Evolutionary conservation across 2,888 invertebrate species (phyloP).

Genomic region (Lasioglossum lativentre): DNA sequence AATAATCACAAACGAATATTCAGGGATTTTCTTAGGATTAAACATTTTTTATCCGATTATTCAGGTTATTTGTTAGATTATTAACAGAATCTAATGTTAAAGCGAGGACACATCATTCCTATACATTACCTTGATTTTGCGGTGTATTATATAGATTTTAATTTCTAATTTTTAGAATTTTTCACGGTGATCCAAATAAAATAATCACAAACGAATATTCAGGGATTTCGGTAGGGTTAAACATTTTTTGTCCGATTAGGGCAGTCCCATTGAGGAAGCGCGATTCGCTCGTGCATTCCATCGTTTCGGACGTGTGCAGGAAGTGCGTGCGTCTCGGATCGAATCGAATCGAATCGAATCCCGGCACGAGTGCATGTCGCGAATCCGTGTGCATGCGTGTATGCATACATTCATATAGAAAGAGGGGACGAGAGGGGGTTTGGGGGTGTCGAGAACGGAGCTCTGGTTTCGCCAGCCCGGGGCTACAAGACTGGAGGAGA

Average conservation of each 20-base stretch:
- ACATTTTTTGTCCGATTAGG: slow-evolving; percentile 6
- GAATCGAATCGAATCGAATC: slow-evolving; percentile 47
- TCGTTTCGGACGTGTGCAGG: slow-evolving; percentile 62
- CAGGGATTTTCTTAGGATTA: no score
- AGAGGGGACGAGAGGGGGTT: slow-evolving; percentile 28
- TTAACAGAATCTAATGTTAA: no score
- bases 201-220: neutral
- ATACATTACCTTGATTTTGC: no score
- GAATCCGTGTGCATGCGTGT: slow-evolving; percentile 35
- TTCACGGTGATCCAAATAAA: neutral
- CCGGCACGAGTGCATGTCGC: slow-evolving; percentile 49
- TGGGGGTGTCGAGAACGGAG: slow-evolving; percentile 58
- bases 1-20: no score
- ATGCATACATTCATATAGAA: neutral
- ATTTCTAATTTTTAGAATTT: no score
- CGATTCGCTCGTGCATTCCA: slow-evolving; percentile 56
- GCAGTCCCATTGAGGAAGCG: slow-evolving; percentile 59
- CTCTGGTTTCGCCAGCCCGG: slow-evolving; percentile 78
- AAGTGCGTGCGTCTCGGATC: slow-evolving; percentile 58
- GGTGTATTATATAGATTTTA: no score
- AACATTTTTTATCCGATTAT: no score
- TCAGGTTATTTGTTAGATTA: no score
- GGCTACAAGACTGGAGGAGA: slow-evolving; percentile 69
- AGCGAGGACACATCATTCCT: no score
- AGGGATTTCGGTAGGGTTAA: neutral